phyloP scores from a whole-genome alignment of 2,888 invertebrate species.

The Apotomis turbidana region DNA sequence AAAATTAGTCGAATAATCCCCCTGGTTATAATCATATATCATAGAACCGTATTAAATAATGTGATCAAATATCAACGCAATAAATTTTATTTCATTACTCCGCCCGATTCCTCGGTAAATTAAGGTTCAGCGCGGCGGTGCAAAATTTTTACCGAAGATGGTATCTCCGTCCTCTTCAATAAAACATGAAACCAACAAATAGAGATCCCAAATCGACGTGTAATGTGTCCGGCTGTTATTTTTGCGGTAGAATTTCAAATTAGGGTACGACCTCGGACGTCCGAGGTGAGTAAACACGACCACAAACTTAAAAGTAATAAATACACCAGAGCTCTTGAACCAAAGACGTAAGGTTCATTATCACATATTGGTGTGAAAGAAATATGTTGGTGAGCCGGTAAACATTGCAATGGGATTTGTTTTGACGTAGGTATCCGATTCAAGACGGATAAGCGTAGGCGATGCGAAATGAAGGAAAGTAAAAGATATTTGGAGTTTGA shows the following conservation, averaged over 20 bases:
- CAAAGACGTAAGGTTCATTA: background rate
- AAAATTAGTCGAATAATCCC: too few relatives aligned
- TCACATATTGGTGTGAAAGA: background rate
- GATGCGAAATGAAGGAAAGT: constrained; percentile 7
- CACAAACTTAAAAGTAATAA: background rate
- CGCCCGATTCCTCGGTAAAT: background rate
- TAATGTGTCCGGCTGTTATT: constrained; percentile 21
- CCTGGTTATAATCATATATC: too few relatives aligned
- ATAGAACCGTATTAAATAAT: too few relatives aligned
- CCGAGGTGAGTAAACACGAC: constrained; percentile 12
- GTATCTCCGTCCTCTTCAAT: constrained; percentile 4
- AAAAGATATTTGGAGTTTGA: background rate
- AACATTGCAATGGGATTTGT: constrained; percentile 16
- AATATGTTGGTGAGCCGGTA: background rate
- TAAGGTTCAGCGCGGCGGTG: background rate
- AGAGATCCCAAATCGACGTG: constrained; percentile 20
- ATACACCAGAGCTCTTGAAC: background rate
- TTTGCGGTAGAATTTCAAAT: constrained; percentile 36
- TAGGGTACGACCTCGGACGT: constrained; percentile 1
- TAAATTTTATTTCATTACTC: background rate
- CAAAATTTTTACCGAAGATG: background rate
- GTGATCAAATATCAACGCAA: background rate
- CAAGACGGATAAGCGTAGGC: constrained; percentile 5
- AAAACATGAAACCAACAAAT: constrained; percentile 21
- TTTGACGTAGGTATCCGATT: constrained; percentile 32